phyloP scores from a whole-genome alignment of 2,888 invertebrate genomes.

The Leucophenga montana region DNA sequence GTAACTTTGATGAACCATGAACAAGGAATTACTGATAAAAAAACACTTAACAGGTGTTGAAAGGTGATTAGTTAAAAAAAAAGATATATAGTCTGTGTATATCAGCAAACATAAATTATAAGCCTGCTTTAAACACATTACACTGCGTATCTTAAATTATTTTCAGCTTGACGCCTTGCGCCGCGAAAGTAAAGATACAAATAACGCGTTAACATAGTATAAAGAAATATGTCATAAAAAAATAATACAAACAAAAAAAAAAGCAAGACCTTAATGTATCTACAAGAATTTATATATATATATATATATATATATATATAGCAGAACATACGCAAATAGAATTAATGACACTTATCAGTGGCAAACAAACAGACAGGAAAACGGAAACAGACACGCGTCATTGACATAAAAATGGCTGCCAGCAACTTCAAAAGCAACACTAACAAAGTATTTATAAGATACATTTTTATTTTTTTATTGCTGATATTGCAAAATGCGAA shows the following conservation, averaged over 20 bases:
- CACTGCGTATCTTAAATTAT: conserved; percentile 17
- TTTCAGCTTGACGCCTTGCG: conserved; percentile 8
- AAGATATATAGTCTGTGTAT: no score
- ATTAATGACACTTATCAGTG: conserved; percentile 29
- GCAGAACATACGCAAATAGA: conserved; percentile 23
- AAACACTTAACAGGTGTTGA: no score
- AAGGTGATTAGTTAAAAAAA: no score
- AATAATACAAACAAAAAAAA: no score
- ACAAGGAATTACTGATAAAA: no score
- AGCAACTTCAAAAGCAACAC: neutral
- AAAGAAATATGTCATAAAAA: conserved; percentile 19
- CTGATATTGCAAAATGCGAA: conserved; percentile 55
- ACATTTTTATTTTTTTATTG: conserved; percentile 55
- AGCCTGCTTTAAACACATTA: no score
- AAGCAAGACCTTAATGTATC: neutral
- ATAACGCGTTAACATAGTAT: neutral
- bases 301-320: neutral
- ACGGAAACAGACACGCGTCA: conserved; percentile 28
- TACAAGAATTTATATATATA: neutral
- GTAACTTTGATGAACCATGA: no score
- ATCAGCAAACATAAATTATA: no score
- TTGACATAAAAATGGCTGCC: conserved; percentile 24
- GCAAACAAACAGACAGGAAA: conserved; percentile 26
- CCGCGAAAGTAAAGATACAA: neutral
- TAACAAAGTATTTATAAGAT: conserved; percentile 13